These are phyloP conservation scores for Phorcus lineatus DNA, from an alignment of 2,888 invertebrate genomes.

Conservation along the genomic window DNA sequence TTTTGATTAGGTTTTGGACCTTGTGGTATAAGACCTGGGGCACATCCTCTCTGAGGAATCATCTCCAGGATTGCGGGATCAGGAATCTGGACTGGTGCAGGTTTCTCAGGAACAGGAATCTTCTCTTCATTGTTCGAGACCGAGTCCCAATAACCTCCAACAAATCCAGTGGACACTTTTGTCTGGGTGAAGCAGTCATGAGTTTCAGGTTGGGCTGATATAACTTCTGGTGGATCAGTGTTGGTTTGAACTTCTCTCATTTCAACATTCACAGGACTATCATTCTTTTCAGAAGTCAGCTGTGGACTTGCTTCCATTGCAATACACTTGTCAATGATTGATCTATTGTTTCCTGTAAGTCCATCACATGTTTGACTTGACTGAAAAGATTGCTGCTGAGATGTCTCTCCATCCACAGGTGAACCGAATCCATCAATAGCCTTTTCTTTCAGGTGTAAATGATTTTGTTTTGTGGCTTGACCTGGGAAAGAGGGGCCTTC, in stretches of 20 bases:
- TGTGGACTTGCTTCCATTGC: neutral
- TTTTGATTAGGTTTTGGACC: neutral
- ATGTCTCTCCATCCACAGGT: neutral
- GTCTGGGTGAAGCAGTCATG: slow-evolving; percentile 14
- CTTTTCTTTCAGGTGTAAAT: neutral
- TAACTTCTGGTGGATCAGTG: neutral
- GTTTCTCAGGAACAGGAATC: neutral
- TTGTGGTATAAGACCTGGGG: neutral
- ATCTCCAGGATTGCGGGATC: neutral
- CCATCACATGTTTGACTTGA: too few species aligned
- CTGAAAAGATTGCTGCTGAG: too few species aligned
- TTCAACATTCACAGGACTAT: neutral
- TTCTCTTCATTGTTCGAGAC: neutral
- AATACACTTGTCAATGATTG: neutral
- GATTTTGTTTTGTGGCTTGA: neutral
- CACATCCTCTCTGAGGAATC: neutral
- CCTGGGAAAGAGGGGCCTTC: slow-evolving; percentile 11
- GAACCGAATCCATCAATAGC: neutral
- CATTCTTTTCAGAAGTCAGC: neutral
- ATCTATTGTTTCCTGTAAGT: neutral
- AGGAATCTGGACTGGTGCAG: too few species aligned
- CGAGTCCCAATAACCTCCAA: neutral
- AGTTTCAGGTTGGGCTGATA: neutral
- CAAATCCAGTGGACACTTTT: neutral
- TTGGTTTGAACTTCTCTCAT: neutral